Base-by-base conservation (phyloP, 2,888 invertebrate genomes). In the Drosophila meridionalis region DNA sequence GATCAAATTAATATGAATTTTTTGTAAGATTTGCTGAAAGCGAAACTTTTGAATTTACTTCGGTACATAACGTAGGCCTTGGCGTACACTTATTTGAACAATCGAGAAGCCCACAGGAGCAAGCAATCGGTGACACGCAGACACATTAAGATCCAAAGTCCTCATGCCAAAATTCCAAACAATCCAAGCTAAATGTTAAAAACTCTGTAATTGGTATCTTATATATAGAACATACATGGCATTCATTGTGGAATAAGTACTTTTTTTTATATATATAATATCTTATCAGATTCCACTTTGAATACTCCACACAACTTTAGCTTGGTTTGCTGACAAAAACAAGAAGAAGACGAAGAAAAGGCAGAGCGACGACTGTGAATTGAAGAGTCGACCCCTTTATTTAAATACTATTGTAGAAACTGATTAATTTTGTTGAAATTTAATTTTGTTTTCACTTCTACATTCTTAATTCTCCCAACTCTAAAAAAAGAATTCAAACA, bases 361-460 rank as follows among this genome's bases (percentile, higher is more conserved):
- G 34, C 55, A 65, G 14, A 58, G 20, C 36, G 48, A 67, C 59
- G 64, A 73, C 60, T 82, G 71, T 64, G 72, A 83, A 82, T 69
- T 78, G 28, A 53, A 62, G 61, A 83, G 48, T 42, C 47, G 48
- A 73, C 38, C 66, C 45, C 60, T 66, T 60, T 65, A 53, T 40
- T 63, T 52, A 60, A 60, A 62, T 45, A 58, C 47, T 48, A 65
- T 72, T 68, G 72, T 80, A 75, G 68, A 87, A 84, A 79, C 77
- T 87, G 67, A 87, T 82, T 77, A 64, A 89, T 89, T 89, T 87
- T 61, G 57, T 89, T 65, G 59, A 87, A 85, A 85, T 87, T 82
- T 38, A 80, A 85, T 88, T 83, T 76, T 79, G 87, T 83, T 83
- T 79, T 64, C 74, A 71, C 59, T 76, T 69, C 50, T 72, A 67